A percentile compares a stretch with the other conserved stretches of the same genome.
Evolutionary conservation across 1,140 invertebrate species (phyloP).

Genomic region (Fopius arisanus): DNA sequence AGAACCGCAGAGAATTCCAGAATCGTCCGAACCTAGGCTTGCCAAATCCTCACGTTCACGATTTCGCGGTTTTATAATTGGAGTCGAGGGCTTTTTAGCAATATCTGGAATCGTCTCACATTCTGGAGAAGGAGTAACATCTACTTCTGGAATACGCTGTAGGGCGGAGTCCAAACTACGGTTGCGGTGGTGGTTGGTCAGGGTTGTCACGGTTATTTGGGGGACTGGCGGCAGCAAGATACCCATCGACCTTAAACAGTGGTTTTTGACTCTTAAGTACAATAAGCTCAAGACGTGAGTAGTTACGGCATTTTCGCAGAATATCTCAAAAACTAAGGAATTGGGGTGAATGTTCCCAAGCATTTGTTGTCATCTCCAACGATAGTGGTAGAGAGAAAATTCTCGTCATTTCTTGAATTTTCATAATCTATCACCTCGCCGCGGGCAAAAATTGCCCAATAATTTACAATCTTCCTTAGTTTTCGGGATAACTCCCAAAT

Average conservation of each 20-base stretch:
- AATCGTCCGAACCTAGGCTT: conserved; percentile 85
- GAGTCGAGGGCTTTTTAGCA: conserved; percentile 41
- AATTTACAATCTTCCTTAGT: too few relatives aligned
- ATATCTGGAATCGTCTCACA: conserved; percentile 67
- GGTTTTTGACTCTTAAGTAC: not conserved
- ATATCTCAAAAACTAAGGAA: conserved; percentile 23
- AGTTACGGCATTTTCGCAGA: too few relatives aligned
- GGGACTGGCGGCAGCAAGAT: conserved; percentile 77
- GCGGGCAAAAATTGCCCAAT: too few relatives aligned
- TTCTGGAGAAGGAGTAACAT: conserved; percentile 81
- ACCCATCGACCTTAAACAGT: conserved; percentile 74
- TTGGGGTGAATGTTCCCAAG: too few relatives aligned
- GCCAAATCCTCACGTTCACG: conserved; percentile 73
- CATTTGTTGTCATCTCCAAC: too few relatives aligned
- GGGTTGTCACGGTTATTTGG: conserved; percentile 65
- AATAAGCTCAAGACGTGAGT: too few relatives aligned
- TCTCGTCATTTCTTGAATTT: too few relatives aligned
- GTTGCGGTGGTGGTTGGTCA: conserved; percentile 84
- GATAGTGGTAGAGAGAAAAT: too few relatives aligned
- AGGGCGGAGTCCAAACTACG: conserved; percentile 87
- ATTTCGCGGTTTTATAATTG: conserved; percentile 48
- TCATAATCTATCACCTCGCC: too few relatives aligned
- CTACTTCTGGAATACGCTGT: conserved; percentile 85
- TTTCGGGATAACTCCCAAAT: too few relatives aligned
- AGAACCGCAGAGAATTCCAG: conserved; percentile 80